Evolutionary conservation across 30 jellyfish, hydroid and myxozoan species (phyloP), one percentile per base, ranked within the genome.

Genomic region (Catostylus mosaicus): DNA sequence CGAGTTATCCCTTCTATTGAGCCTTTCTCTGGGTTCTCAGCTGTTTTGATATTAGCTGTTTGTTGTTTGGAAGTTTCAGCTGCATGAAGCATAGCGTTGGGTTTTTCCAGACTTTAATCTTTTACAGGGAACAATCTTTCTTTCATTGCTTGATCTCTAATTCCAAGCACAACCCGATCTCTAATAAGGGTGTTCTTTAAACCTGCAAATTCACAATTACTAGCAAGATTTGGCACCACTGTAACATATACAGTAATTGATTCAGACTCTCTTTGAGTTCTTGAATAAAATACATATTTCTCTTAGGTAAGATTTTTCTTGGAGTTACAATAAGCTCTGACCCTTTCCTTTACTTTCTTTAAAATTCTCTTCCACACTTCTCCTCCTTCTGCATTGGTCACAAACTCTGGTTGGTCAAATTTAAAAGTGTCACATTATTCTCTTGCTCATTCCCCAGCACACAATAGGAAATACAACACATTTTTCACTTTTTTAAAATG

Each of bases 241-340:
- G 85, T 73, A 30, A 51, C 85, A 73, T 73, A 50, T 26, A 36
- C 23, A 29, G 3, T 51, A 30, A 73, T 47, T 26, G 71, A 26
- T 29, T 72, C 84, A 72, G 60, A 43, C 29, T 43, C 67, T 23
- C 22, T 46, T 73, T 73, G 85, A 35, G 18, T 73, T 50, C 75
- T 26, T 3, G 66, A 36, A 51, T 50, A 43, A 51, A 73, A 73
- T 73, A 36, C 50, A 51, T 36, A 73, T 51, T 73, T 73, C 32
- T 73, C 85, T 3, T 73, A 73, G 30, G 50, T 73, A 14, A 73
- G 30, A 30, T 73, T 48, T 22, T 48, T 73, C 85, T 73, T 30
- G 23, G 71, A 33, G 48, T 36, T 73, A 40, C 85, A 73, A 73
- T 73, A 52, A 73, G 51, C 73, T 50, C 78, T 66, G 78, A 66